Conservation (phyloP, 2,888 invertebrate species). For the Tolmerus cingulatus region DNA sequence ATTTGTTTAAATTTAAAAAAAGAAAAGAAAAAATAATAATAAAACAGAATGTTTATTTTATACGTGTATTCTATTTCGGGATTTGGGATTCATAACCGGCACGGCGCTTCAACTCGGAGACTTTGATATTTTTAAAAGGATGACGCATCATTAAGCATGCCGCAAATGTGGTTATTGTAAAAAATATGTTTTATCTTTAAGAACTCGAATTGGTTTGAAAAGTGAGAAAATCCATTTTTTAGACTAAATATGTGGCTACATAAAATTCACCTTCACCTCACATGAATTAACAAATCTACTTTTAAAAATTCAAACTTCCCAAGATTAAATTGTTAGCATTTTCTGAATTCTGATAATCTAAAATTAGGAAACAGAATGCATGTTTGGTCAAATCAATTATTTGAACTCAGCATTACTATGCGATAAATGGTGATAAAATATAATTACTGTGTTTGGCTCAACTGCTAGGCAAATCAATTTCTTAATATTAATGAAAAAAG, state of each 20-base stretch:
- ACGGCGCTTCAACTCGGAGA: background rate
- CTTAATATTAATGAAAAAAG: background rate
- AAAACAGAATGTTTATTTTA: background rate
- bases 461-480: background rate
- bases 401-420: too few species aligned
- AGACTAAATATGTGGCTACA: background rate
- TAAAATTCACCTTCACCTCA: background rate
- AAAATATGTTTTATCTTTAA: background rate
- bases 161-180: background rate
- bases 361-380: too few species aligned
- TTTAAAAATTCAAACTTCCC: too few species aligned
- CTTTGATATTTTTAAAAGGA: background rate
- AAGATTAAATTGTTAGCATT: too few species aligned
- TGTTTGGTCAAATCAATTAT: too few species aligned
- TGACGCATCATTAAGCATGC: background rate
- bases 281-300: background rate
- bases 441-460: background rate
- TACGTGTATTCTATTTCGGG: background rate
- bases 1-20: background rate
- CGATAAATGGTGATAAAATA: too few species aligned
- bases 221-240: background rate
- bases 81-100: background rate
- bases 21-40: background rate
- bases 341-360: too few species aligned
- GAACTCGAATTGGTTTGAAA: background rate